Conservation (phyloP, 2,797 vertebrate genomes). For the Sebastes baramenuke region DNA sequence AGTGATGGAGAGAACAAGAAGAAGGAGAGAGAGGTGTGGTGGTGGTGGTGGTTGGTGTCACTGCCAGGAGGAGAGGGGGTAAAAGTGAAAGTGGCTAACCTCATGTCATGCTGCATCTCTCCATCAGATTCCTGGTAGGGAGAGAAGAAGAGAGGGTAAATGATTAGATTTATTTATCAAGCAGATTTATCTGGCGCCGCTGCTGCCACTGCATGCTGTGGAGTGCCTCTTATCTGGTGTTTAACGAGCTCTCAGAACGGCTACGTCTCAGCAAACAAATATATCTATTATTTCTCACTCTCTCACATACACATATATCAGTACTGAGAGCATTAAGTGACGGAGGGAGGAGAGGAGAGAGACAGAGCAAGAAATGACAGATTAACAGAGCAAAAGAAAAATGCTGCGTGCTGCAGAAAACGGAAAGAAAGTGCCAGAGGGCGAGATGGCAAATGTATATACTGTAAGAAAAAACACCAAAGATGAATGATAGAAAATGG, state of each 20-base stretch:
- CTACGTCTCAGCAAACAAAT: constrained; percentile 71
- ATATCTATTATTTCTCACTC: constrained; percentile 67
- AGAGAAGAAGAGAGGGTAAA: constrained; percentile 74
- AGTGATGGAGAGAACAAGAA: constrained; percentile 51
- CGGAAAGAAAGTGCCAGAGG: constrained; percentile 50
- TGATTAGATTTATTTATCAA: constrained; percentile 74
- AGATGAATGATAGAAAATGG: not conserved
- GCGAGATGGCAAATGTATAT: constrained; percentile 21
- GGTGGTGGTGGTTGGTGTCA: constrained; percentile 42
- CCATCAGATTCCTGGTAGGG: constrained; percentile 88
- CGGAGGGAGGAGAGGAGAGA: constrained; percentile 8
- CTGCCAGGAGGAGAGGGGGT: constrained; percentile 56
- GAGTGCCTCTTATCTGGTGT: constrained; percentile 67
- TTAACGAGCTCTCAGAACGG: constrained; percentile 71
- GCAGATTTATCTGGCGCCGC: constrained; percentile 62
- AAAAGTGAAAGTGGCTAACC: constrained; percentile 86
- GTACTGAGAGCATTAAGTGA: constrained; percentile 51
- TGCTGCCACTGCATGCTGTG: constrained; percentile 41
- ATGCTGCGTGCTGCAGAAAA: constrained; percentile 69
- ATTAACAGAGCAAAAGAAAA: constrained; percentile 66
- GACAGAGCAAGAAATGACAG: constrained; percentile 61
- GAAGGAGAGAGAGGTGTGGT: constrained; percentile 34
- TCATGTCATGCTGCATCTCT: constrained; percentile 91
- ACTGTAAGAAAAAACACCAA: constrained; percentile 1
- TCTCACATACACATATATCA: constrained; percentile 40